phyloP scores from a whole-genome alignment of 2,113 vertebrate species.

The Regulus satrapa region DNA sequence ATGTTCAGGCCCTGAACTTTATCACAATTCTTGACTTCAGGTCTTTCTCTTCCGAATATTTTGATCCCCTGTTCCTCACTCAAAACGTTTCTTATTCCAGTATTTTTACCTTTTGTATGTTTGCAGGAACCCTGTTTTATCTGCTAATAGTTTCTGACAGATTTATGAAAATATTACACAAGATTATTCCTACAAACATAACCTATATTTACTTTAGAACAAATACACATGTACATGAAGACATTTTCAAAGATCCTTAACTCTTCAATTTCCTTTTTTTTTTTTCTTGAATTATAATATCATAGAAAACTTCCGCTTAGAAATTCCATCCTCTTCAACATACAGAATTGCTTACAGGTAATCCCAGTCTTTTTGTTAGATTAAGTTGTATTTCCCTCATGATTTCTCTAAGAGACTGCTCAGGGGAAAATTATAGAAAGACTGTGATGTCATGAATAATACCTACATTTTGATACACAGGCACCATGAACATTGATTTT shows the following conservation, averaged over 20 bases:
- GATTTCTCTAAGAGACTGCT: not conserved
- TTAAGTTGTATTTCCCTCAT: not conserved
- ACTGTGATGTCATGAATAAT: not conserved
- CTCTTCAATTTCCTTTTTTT: not conserved
- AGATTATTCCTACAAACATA: not conserved
- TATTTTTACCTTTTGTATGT: not conserved
- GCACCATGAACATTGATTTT: not conserved
- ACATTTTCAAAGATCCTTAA: not conserved
- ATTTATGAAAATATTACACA: not conserved
- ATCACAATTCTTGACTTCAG: not conserved
- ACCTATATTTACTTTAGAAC: not conserved
- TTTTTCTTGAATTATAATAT: not conserved
- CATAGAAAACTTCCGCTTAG: not conserved
- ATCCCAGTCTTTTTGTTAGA: not conserved
- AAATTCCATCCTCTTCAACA: not conserved
- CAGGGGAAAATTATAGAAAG: not conserved
- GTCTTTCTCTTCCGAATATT: not conserved
- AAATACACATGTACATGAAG: not conserved
- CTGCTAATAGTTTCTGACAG: not conserved
- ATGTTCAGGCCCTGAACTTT: not conserved
- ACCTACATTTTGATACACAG: not conserved
- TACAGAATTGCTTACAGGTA: not conserved
- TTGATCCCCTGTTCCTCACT: not conserved
- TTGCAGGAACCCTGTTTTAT: not conserved
- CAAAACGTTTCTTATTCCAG: not conserved